Evolutionary conservation across 2,113 vertebrate genomes (phyloP).

Genomic region (Mastomys natalensis): DNA sequence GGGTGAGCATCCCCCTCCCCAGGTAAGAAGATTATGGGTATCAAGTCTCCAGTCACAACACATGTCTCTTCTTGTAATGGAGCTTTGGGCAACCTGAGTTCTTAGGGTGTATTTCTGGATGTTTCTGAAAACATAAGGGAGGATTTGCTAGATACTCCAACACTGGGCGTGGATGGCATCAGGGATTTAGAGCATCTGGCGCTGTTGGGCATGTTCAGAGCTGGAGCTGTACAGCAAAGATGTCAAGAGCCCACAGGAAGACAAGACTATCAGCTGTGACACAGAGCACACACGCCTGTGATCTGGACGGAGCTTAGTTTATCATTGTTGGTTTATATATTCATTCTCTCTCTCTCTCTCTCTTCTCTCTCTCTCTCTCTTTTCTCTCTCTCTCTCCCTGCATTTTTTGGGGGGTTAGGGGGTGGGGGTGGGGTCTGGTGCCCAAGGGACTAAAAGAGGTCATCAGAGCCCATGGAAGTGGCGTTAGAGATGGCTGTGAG

Average conservation of each 20-base stretch:
- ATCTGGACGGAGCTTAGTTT: neutral
- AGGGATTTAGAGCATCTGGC: neutral
- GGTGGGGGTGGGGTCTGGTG: neutral
- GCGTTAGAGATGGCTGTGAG: neutral
- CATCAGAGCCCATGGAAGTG: too few species aligned
- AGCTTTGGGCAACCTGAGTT: neutral
- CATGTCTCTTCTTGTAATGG: neutral
- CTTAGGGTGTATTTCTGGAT: neutral
- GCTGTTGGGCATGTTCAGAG: neutral
- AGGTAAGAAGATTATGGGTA: neutral
- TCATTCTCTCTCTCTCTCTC: neutral
- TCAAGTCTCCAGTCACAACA: neutral
- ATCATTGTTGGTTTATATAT: neutral
- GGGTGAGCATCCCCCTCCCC: neutral
- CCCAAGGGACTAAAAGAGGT: too few species aligned
- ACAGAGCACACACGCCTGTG: neutral
- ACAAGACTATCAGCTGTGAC: neutral
- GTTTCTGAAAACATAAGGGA: neutral
- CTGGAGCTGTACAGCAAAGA: accelerated
- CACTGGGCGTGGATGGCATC: neutral
- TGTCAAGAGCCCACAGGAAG: neutral
- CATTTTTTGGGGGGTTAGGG: neutral
- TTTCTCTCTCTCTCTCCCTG: neutral
- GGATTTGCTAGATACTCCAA: neutral
- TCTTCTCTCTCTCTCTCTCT: neutral